These are phyloP conservation scores for Anguilla megastoma DNA, from an alignment of 2,797 vertebrate species.

Conservation along the genomic window DNA sequence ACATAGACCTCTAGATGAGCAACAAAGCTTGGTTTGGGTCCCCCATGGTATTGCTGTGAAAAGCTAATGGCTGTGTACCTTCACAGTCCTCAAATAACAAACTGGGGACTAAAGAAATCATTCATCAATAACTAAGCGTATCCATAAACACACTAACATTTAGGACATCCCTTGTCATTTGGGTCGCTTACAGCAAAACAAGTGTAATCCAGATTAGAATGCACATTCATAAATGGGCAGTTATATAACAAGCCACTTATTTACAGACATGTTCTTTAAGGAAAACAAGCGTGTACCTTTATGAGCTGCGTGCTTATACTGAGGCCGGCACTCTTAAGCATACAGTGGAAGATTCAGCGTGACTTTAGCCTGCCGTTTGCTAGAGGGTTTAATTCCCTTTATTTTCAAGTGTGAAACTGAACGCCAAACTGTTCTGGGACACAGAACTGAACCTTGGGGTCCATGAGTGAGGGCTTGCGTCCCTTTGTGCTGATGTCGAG, in stretches of 20 bases:
- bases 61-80: background rate
- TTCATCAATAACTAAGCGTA: background rate
- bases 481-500: background rate
- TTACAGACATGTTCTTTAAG: background rate
- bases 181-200: background rate
- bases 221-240: background rate
- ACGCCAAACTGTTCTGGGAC: background rate
- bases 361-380: background rate
- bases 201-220: background rate
- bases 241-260: background rate
- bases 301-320: background rate
- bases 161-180: background rate
- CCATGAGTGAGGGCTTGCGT: background rate
- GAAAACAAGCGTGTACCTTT: background rate
- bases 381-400: background rate
- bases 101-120: background rate
- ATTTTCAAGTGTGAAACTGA: background rate
- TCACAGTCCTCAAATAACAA: background rate
- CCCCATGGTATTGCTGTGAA: background rate
- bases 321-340: background rate
- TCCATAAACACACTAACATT: background rate
- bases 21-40: no score
- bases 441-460: conserved; percentile 7
- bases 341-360: background rate
- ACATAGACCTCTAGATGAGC: background rate